Evolutionary conservation across 2,888 invertebrate genomes (phyloP).

Genomic region (Stratiomys singularior): DNA sequence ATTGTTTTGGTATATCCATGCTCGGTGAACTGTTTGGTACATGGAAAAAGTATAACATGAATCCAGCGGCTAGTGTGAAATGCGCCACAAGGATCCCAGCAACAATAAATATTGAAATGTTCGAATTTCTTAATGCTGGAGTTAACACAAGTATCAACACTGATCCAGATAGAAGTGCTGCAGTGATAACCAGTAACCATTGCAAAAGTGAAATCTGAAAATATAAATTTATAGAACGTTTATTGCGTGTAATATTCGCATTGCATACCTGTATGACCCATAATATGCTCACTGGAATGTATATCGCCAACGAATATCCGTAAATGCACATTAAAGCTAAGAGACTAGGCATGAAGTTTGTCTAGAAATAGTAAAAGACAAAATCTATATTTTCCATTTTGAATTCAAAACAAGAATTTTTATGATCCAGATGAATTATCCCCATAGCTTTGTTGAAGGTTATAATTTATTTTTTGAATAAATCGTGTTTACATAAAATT

Average conservation of each 20-base stretch:
- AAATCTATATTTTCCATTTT: too few species aligned
- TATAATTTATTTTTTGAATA: too few species aligned
- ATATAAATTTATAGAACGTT: slow-evolving; percentile 46
- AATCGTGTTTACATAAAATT: too few species aligned
- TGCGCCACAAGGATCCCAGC: slow-evolving; percentile 80
- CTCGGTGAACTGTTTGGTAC: slow-evolving; percentile 62
- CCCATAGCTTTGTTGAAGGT: too few species aligned
- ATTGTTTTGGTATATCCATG: neutral
- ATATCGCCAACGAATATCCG: slow-evolving; percentile 94
- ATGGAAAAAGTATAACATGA: slow-evolving; percentile 86
- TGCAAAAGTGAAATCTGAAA: slow-evolving; percentile 76
- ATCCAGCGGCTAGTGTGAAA: slow-evolving; percentile 84
- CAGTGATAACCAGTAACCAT: slow-evolving; percentile 86
- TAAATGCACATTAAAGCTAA: slow-evolving; percentile 93
- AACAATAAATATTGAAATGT: slow-evolving; percentile 73
- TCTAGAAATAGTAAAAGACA: slow-evolving; percentile 61
- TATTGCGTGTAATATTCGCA: neutral
- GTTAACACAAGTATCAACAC: slow-evolving; percentile 85
- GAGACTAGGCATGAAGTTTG: slow-evolving; percentile 72
- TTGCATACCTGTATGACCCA: slow-evolving; percentile 82
- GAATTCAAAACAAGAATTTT: too few species aligned
- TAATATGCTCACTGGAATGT: slow-evolving; percentile 91
- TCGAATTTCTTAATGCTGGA: slow-evolving; percentile 77
- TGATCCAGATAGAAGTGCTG: slow-evolving; percentile 84
- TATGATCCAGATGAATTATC: too few species aligned